Evolutionary conservation across 2,113 vertebrate genomes (phyloP), one percentile per base, ranked within the genome.

Genomic region (Lipotes vexillifer): DNA sequence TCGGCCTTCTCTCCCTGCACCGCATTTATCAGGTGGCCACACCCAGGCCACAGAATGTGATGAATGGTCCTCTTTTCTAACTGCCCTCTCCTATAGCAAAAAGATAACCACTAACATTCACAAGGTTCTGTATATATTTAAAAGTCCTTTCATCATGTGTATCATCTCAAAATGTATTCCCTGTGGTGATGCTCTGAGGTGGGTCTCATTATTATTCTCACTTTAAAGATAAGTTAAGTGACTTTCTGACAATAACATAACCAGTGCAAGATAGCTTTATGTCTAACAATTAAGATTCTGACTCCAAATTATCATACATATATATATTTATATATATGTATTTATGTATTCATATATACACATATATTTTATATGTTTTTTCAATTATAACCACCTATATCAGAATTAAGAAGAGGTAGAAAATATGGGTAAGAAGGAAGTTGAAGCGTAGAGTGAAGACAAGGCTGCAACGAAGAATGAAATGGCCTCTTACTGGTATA

Each of bases 201-300:
- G 65, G 52, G 20, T 81, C n/a, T 93, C 20, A 27, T 69, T 68
- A 65, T 89, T 72, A 74, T 41, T 85, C 44, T 88, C n/a, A 77
- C 31, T 94, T 88, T 93, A 86, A 90, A 85, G 25, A 57, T 82
- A 38, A 78, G 33, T 69, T 89, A 88, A 90, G 71, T 63, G 38
- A 66, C 11, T 96, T 90, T 66, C 88, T 55, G 55, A 93, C 38
- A 27, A 18, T 38, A 97, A 87, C 7, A 18, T 10, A 75, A 59
- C 2, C 36, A 95, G 23, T 63, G n/a, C 1, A 52, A 29, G 33
- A 17, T 25, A 66, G 27, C 6, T 83, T 65, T 31, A 41, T 29
- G 33, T 87, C 46, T 65, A 63, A 75, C 71, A 49, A 89, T 66
- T 44, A 82, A 63, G 44, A 41, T 65, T 13, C 23, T 83, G 84